These are phyloP conservation scores for Amblyraja radiata DNA, from an alignment of 2,797 vertebrate genomes.

Conservation along the genomic window DNA sequence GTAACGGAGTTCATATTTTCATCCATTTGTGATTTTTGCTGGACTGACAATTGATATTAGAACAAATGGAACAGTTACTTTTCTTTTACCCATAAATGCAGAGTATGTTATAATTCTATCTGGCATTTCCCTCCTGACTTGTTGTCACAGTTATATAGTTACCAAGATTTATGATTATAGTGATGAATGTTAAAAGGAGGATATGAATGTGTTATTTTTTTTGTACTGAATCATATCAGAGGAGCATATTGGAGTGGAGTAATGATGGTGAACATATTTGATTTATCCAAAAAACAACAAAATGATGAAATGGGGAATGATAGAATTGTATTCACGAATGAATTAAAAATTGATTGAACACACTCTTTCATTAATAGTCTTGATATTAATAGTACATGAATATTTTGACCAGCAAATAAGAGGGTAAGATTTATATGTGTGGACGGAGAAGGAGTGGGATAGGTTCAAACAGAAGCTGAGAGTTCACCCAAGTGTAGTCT, in stretches of 20 bases:
- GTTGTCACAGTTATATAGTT: background rate
- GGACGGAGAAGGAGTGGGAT: background rate
- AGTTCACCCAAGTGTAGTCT: background rate
- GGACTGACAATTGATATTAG: background rate
- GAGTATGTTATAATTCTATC: background rate
- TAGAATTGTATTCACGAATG: background rate
- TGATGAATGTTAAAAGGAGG: background rate
- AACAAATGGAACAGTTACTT: background rate
- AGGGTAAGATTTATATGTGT: background rate
- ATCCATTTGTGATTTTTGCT: background rate
- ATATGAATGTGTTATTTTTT: background rate
- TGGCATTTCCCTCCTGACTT: background rate
- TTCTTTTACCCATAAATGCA: background rate
- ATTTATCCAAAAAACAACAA: background rate
- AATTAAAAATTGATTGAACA: background rate
- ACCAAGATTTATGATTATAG: background rate
- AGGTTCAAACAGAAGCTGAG: background rate
- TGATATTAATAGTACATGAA: background rate
- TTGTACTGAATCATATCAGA: background rate
- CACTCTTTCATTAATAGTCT: background rate
- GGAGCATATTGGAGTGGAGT: background rate
- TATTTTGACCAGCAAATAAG: background rate
- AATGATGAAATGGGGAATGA: background rate
- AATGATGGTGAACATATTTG: background rate
- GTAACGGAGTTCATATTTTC: background rate